These are phyloP conservation scores for Polia nebulosa DNA, from an alignment of 2,888 invertebrate genomes.

Conservation along the genomic window DNA sequence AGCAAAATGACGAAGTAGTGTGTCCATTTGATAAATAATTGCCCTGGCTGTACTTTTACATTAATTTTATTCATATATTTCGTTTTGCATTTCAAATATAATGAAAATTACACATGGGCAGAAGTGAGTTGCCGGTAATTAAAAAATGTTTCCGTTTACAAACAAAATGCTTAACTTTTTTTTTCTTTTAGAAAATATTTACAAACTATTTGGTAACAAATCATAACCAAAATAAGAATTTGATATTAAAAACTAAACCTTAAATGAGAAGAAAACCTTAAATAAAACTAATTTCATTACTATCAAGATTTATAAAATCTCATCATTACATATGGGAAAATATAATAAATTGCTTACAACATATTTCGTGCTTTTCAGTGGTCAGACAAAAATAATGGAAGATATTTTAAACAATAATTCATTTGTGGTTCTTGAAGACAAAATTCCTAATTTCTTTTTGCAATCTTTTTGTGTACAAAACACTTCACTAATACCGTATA, in stretches of 20 bases:
- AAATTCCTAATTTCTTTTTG: background rate
- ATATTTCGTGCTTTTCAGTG: constrained; percentile 4
- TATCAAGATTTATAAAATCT: constrained; percentile 68
- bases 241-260: constrained; percentile 49
- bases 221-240: constrained; percentile 60
- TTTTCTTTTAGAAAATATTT: constrained; percentile 62
- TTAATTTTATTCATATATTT: background rate
- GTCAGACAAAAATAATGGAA: background rate
- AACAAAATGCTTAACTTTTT: constrained; percentile 5
- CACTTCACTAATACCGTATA: constrained; percentile 1
- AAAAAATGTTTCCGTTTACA: constrained; percentile 3
- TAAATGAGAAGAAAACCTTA: constrained; percentile 54
- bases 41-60: background rate
- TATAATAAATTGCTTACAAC: constrained; percentile 10
- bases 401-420: background rate
- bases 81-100: background rate
- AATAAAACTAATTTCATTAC: constrained; percentile 53
- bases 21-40: background rate
- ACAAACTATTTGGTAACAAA: constrained; percentile 73
- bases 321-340: constrained; percentile 32
- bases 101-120: background rate
- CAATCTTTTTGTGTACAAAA: constrained; percentile 1
- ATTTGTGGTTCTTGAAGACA: background rate
- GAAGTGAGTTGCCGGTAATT: constrained; percentile 11
- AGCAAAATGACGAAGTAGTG: background rate